phyloP scores from a whole-genome alignment of 1,140 invertebrate species.

The Ooceraea biroi region DNA sequence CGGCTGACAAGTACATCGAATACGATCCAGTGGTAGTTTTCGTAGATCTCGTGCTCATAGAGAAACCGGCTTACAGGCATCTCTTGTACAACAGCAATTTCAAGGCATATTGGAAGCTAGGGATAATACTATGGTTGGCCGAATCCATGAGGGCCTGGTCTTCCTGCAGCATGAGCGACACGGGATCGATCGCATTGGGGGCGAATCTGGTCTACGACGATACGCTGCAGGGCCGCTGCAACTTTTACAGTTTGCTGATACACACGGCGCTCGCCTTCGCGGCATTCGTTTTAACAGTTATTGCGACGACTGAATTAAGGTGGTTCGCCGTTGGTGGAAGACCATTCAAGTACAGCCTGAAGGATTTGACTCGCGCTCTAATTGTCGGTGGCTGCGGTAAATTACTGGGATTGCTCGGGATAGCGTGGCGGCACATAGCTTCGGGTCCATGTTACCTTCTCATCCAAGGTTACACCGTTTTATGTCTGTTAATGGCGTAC shows the following conservation, averaged over 20 bases:
- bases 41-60: slow-evolving; percentile 93
- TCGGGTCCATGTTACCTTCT: slow-evolving; percentile 80
- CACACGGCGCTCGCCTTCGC: slow-evolving; percentile 79
- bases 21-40: slow-evolving; percentile 94
- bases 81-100: slow-evolving; percentile 92
- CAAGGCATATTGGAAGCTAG: slow-evolving; percentile 86
- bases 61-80: slow-evolving; percentile 93
- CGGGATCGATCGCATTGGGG: not conserved
- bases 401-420: slow-evolving; percentile 81
- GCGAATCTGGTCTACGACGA: not conserved
- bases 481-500: slow-evolving; percentile 84
- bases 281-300: slow-evolving; percentile 75
- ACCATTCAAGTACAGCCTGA: slow-evolving; percentile 76
- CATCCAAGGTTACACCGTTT: slow-evolving; percentile 83
- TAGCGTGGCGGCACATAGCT: slow-evolving; percentile 82
- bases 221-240: slow-evolving; percentile 76
- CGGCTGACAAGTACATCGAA: slow-evolving; percentile 96
- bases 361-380: slow-evolving; percentile 78
- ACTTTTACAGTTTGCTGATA: slow-evolving; percentile 80
- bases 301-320: slow-evolving; percentile 79
- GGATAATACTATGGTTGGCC: slow-evolving; percentile 81
- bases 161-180: slow-evolving; percentile 50
- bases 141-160: slow-evolving; percentile 82
- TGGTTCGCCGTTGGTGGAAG: slow-evolving; percentile 74
- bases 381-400: slow-evolving; percentile 83